Evolutionary conservation across 1,140 invertebrate species (phyloP).

Genomic region (Amphibalanus amphitrite): DNA sequence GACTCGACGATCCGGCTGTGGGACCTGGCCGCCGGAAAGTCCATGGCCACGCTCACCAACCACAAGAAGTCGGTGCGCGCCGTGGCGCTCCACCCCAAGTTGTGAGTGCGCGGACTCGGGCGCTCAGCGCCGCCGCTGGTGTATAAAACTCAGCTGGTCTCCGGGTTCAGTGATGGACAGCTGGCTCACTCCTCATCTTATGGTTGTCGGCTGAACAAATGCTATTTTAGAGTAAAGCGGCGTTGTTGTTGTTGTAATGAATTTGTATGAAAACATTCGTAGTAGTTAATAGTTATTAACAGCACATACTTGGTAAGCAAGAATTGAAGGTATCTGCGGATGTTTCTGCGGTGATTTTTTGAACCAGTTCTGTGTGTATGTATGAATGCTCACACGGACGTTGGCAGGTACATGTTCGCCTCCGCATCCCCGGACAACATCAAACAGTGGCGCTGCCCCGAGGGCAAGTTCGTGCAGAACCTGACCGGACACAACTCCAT

Average conservation of each 20-base stretch:
- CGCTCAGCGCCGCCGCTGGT: no score
- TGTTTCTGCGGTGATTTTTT: no score
- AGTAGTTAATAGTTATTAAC: conserved; percentile 14
- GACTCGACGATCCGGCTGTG: conserved; percentile 71
- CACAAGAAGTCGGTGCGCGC: conserved; percentile 97
- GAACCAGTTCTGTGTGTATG: no score
- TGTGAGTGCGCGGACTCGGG: no score
- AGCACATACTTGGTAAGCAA: no score
- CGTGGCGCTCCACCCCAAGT: conserved; percentile 72
- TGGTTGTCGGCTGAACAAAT: no score
- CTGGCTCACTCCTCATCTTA: no score
- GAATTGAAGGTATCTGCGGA: no score
- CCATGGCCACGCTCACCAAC: conserved; percentile 86
- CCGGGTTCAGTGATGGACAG: no score
- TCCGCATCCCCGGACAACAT: conserved; percentile 97
- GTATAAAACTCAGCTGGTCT: no score
- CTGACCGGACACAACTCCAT: conserved; percentile 94
- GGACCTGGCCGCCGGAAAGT: conserved; percentile 93
- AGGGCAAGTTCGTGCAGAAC: conserved; percentile 97
- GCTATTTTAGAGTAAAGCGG: no score
- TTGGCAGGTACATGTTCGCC: conserved; percentile 66
- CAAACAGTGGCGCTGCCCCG: conserved; percentile 97
- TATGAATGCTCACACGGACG: conserved; percentile 26
- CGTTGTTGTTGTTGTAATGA: conserved; percentile 4
- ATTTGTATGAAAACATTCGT: conserved; percentile 6